Evolutionary conservation across 2,113 vertebrate genomes (phyloP).

Genomic region (Scomber colias): DNA sequence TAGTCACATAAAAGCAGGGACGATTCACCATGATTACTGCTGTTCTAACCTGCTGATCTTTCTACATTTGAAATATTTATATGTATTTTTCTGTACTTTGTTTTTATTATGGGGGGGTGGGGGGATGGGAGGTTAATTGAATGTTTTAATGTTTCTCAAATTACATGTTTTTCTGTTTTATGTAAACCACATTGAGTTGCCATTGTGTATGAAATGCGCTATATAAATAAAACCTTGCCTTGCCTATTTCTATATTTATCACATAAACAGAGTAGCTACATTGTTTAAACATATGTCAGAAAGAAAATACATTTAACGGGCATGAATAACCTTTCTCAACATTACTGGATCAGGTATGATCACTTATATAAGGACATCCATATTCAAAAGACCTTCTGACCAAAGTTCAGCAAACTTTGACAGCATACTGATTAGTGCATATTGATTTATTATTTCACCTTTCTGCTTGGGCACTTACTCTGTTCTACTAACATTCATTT

Average conservation of each 20-base stretch:
- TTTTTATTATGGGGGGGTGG: too few species aligned
- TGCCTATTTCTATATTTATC: not conserved
- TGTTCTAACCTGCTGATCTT: not conserved
- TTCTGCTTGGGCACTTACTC: constrained; percentile 14
- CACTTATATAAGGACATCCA: not conserved
- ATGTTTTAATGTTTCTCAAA: too few species aligned
- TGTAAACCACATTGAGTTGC: too few species aligned
- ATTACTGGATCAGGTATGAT: not conserved
- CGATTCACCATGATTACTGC: not conserved
- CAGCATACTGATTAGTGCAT: constrained; percentile 40
- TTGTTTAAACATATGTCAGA: not conserved
- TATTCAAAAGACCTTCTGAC: constrained; percentile 1
- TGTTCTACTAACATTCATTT: constrained; percentile 41
- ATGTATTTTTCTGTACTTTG: too few species aligned
- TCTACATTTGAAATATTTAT: too few species aligned
- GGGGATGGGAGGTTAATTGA: too few species aligned
- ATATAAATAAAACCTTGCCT: too few species aligned
- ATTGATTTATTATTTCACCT: constrained; percentile 59
- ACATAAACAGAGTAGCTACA: not conserved
- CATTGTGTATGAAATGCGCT: too few species aligned
- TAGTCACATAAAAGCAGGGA: not conserved
- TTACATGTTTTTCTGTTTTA: too few species aligned
- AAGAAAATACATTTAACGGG: not conserved
- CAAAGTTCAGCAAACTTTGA: constrained; percentile 30
- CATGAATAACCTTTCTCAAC: not conserved